Evolutionary conservation across 2,888 invertebrate species (phyloP), one percentile per base, ranked within the genome.

Genomic region (Strigamia maritima): DNA sequence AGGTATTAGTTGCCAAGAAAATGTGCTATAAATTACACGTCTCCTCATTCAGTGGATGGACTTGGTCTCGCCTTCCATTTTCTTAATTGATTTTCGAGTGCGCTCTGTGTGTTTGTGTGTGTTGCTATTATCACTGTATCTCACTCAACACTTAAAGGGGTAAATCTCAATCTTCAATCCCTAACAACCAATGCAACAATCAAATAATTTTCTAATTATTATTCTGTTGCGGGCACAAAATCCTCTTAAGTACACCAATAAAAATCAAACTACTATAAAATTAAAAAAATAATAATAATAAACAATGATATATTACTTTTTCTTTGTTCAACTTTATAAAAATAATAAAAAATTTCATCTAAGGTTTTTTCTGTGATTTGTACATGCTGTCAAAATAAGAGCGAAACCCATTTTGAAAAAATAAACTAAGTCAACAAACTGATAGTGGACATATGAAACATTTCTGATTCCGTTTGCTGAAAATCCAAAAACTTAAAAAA

Each of bases 1-100:
- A 70, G 70, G 70, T 70, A 70, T 70, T 70, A 70, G 70, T 70
- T 70, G 70, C 70, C 70, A 70, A 70, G 70, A 70, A 70, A 70
- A 70, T 70, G 70, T 70, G 70, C 70, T 70, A 70, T 70, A 70
- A 70, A 70, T 70, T 70, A 70, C 70, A 70, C 70, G 70, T 70
- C 70, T 70, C 70, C 70, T 70, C 70, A 70, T 70, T 70, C 70
- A 70, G 14, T 70, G 70, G 70, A 70, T 70, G 70, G 70, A 70
- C 70, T 70, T 70, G 70, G 70, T 70, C 70, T 70, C 70, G 70
- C 70, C 70, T 70, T 70, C 70, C 70, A 70, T 70, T 70, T 70
- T 70, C 70, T 70, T 70, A 70, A 70, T 70, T 70, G 70, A 70
- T 70, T 70, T 70, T 70, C 70, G 70, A 70, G 70, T 70, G 70